phyloP scores from a whole-genome alignment of 2,797 vertebrate genomes.

The Oreochromis grahami region DNA sequence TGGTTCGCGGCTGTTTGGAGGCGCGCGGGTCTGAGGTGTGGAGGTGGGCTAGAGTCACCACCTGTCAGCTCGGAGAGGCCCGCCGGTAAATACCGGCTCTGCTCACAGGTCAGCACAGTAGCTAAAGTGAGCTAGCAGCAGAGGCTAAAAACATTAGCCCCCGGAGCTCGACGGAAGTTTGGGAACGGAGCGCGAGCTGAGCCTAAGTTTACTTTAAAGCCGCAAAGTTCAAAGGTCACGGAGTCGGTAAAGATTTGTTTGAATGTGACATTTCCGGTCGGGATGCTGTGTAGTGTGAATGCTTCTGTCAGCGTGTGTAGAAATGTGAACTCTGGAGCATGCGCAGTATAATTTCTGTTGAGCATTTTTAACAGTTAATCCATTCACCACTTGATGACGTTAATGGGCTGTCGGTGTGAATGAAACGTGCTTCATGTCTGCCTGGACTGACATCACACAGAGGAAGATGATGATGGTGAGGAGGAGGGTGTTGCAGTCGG shows the following conservation, averaged over 20 bases:
- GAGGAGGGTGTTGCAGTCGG: not conserved
- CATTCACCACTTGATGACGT: not conserved
- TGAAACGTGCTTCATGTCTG: not conserved
- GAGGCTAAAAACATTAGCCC: not conserved
- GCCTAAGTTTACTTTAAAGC: not conserved
- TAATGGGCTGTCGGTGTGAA: not conserved
- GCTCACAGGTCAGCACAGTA: rapidly evolving
- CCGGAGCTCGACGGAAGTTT: not conserved
- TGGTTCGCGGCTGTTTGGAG: not conserved
- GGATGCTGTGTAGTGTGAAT: not conserved
- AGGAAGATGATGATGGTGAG: not conserved
- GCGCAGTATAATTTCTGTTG: not conserved
- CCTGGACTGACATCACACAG: not conserved
- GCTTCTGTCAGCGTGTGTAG: not conserved
- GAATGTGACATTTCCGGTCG: rapidly evolving
- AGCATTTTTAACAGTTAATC: not conserved
- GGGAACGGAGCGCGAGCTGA: not conserved
- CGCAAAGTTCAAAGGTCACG: not conserved
- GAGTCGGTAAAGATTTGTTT: not conserved
- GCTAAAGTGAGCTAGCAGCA: not conserved
- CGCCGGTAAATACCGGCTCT: not conserved
- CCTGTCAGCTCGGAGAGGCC: not conserved
- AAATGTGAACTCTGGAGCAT: not conserved
- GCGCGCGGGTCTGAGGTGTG: not conserved
- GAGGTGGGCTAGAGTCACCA: not conserved